Conservation (phyloP, 1,140 invertebrate species). For the Calephelis nemesis region DNA sequence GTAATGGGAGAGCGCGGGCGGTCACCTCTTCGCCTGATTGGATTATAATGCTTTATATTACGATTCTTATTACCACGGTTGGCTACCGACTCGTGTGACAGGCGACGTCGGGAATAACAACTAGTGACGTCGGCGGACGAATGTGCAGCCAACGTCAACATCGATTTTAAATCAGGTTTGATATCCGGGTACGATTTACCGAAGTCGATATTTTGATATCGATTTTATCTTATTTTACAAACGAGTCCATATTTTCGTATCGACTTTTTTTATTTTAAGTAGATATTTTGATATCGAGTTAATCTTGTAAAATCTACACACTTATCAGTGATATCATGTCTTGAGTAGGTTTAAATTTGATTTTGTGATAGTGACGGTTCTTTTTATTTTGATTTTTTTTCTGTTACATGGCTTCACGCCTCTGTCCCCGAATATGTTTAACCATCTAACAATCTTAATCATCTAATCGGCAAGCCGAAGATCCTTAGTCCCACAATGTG, state of each 20-base stretch:
- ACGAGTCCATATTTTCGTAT: too few relatives aligned
- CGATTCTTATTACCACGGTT: slow-evolving; percentile 67
- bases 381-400: too few relatives aligned
- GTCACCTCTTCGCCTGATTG: slow-evolving; percentile 67
- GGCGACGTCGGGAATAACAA: slow-evolving; percentile 63
- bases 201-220: slow-evolving; percentile 3
- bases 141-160: slow-evolving; percentile 20
- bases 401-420: too few relatives aligned
- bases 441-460: too few relatives aligned
- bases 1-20: slow-evolving; percentile 62
- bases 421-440: too few relatives aligned
- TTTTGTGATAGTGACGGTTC: too few relatives aligned
- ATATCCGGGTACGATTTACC: slow-evolving; percentile 34
- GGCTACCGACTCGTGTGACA: slow-evolving; percentile 61
- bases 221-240: background rate
- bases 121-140: slow-evolving; percentile 43
- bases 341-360: background rate
- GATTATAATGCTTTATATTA: slow-evolving; percentile 76
- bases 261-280: too few relatives aligned
- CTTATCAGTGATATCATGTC: background rate
- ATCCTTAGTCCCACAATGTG: too few relatives aligned
- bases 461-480: too few relatives aligned
- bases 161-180: slow-evolving; percentile 32
- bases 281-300: background rate
- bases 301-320: background rate